phyloP scores from a whole-genome alignment of 2,113 vertebrate genomes.

The Ovibos moschatus region DNA sequence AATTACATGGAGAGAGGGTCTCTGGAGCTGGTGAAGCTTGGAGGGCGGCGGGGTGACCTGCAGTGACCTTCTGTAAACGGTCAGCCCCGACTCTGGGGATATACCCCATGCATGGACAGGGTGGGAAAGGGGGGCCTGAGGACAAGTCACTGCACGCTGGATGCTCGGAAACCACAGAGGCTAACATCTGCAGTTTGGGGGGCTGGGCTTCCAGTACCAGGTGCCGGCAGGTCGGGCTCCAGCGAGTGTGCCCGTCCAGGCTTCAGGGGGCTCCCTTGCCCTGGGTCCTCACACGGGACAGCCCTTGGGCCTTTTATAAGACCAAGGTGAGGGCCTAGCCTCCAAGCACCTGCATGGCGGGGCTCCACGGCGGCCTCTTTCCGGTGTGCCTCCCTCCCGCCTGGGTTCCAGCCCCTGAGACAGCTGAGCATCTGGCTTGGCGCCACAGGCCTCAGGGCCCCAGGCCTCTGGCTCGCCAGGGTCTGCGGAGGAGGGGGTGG shows the following conservation, averaged over 20 bases:
- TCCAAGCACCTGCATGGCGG: rapidly evolving
- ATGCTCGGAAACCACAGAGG: rapidly evolving
- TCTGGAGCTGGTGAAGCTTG: not conserved
- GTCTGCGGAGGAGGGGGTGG: too few species aligned
- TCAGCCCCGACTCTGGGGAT: too few species aligned
- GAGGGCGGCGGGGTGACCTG: rapidly evolving
- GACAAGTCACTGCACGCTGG: rapidly evolving
- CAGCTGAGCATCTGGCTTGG: too few species aligned
- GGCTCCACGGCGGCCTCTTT: too few species aligned
- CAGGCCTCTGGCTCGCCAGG: too few species aligned
- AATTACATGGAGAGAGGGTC: not conserved
- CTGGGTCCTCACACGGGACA: not conserved
- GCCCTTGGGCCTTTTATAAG: not conserved
- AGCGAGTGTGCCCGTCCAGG: rapidly evolving
- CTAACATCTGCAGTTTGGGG: rapidly evolving
- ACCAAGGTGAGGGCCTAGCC: rapidly evolving
- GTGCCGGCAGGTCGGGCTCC: rapidly evolving
- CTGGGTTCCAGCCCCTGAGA: too few species aligned
- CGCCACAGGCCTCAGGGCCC: rapidly evolving
- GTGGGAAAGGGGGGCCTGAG: rapidly evolving
- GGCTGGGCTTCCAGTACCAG: rapidly evolving
- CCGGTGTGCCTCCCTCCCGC: too few species aligned
- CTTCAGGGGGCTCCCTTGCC: not conserved
- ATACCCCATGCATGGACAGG: rapidly evolving
- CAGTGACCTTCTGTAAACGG: rapidly evolving